Base-by-base conservation (phyloP, 2,797 vertebrate genomes). In the Sebastes flavidus region DNA sequence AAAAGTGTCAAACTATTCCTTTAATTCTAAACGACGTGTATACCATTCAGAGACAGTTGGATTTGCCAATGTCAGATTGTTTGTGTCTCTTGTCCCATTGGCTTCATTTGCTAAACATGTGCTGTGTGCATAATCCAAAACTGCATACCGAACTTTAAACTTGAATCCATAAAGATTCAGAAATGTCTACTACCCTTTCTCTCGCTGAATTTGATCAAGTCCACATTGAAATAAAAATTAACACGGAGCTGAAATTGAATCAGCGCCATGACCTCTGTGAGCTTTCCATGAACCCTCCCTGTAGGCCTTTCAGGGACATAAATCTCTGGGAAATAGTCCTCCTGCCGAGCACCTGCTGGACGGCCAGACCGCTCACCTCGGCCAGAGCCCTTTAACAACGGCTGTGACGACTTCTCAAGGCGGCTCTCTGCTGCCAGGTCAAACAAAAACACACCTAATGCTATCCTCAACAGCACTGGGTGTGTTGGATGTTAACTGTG, bases 271-370 rank as follows among this genome's bases (percentile, higher is more conserved):
- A 91, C 89, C 89, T 75, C 66, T 60, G 71, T 72, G 67, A 80
- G 87, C 80, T 87, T 82, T 91, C 88, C 83, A 83, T 89, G 91
- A 93, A 89, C 87, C 81, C 79, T 89, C 88, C 80, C 85, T n/a
- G 77, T 71, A 77, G 91, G 69, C 38, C 85, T 93, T 91, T 84
- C 49, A 59, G 77, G 71, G 63, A 86, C 87, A 92, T 95, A 94
- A 95, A 94, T 94, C 93, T 93, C 69, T 9, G 60, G 55, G 81
- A 94, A 93, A 91, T 83, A 52, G 85, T 88, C 60, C 14, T 88
- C 80, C 42, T 78, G 85, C 72, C 18, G 75, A 91, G 85, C 89
- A 91, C 86, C 92, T 93, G 88, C 84, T 84, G 73, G 73, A 87
- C 29, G 80, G 75, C 88, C 71, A 80, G 87, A 89, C 85, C 3